Conservation (phyloP, 2,797 vertebrate genomes). For the Dicrostonyx torquatus region DNA sequence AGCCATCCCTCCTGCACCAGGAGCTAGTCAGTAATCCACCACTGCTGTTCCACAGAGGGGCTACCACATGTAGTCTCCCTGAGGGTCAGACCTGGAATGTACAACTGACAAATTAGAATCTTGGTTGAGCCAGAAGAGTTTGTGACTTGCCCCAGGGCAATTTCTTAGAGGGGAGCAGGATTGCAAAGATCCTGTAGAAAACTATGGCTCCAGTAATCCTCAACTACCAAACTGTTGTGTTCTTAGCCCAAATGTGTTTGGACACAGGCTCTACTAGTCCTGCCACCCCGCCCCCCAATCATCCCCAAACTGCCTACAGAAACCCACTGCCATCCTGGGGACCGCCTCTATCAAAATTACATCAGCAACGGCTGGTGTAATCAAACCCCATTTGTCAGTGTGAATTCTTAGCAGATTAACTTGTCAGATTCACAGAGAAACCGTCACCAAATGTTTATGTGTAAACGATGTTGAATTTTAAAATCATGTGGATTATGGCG, state of each 20-base stretch:
- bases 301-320: constrained; percentile 67
- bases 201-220: not conserved
- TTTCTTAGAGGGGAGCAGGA: constrained; percentile 2
- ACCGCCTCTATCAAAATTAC: constrained; percentile 85
- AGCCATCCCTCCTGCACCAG: not conserved
- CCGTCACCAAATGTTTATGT: constrained; percentile 90
- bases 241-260: constrained; percentile 2
- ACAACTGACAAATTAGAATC: not conserved
- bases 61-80: not conserved
- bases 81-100: not conserved
- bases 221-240: constrained; percentile 49
- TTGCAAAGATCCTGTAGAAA: constrained; percentile 55
- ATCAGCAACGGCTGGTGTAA: constrained; percentile 88
- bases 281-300: not conserved
- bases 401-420: constrained; percentile 90
- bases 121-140: not conserved
- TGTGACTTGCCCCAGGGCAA: not conserved
- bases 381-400: constrained; percentile 87
- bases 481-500: constrained; percentile 90
- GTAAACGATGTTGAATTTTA: constrained; percentile 89
- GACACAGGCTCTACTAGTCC: constrained; percentile 35
- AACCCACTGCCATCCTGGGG: constrained; percentile 81
- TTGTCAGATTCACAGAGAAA: constrained; percentile 90
- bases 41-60: not conserved
- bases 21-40: not conserved